Evolutionary conservation across 2,113 vertebrate genomes (phyloP).

Genomic region (Chinchilla lanigera): DNA sequence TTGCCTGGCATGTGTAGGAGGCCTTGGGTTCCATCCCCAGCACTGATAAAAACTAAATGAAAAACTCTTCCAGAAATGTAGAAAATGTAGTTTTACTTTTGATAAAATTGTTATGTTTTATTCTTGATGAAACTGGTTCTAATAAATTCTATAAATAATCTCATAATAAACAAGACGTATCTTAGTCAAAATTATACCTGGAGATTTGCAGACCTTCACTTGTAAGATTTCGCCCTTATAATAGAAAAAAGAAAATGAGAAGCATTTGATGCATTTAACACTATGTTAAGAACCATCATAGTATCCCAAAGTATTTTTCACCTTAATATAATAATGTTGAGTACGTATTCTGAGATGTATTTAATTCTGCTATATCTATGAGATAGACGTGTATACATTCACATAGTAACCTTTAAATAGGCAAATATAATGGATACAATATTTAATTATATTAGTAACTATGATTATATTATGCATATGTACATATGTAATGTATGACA

Average conservation of each 20-base stretch:
- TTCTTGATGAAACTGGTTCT: constrained; percentile 3
- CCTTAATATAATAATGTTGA: background rate
- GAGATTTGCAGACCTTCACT: background rate
- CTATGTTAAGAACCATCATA: background rate
- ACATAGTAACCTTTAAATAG: background rate
- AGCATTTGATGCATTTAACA: constrained; percentile 13
- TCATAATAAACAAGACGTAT: background rate
- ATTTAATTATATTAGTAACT: background rate
- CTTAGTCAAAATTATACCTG: background rate
- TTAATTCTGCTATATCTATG: background rate
- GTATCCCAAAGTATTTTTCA: background rate
- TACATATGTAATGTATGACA: background rate
- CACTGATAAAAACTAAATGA: background rate
- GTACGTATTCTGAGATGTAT: background rate
- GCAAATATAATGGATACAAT: background rate
- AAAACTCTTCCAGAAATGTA: background rate
- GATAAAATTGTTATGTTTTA: background rate
- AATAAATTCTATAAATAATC: constrained; percentile 22
- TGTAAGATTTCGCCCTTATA: background rate
- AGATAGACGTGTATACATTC: background rate
- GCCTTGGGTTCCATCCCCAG: background rate
- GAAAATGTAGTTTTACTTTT: background rate
- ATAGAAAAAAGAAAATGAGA: constrained; percentile 18
- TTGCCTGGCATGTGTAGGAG: background rate
- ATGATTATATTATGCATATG: background rate